Evolutionary conservation across 2,113 vertebrate genomes (phyloP).

Genomic region (Cyanoliseus patagonus): DNA sequence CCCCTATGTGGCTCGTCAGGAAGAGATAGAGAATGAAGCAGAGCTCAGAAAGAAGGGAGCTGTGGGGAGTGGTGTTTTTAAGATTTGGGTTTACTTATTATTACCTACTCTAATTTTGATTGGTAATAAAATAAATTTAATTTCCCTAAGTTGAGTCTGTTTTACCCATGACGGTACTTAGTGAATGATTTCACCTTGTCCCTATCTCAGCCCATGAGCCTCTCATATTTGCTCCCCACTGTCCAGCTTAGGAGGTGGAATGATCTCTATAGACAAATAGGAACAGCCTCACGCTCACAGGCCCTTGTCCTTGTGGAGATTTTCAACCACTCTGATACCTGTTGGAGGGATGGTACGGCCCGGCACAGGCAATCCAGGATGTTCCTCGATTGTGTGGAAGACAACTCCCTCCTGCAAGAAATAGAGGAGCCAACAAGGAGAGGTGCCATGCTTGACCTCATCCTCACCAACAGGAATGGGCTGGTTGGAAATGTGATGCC

Average conservation of each 20-base stretch:
- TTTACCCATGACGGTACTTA: background rate
- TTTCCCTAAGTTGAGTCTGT: background rate
- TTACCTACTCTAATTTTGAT: background rate
- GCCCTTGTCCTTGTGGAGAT: too few species aligned
- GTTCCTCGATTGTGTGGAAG: too few species aligned
- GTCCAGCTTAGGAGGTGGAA: background rate
- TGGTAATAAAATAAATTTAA: background rate
- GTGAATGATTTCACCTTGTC: background rate
- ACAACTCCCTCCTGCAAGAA: too few species aligned
- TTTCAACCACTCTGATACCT: too few species aligned
- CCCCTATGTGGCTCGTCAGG: background rate
- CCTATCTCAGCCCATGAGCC: background rate
- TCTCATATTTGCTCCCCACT: background rate
- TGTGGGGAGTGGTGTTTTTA: background rate
- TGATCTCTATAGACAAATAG: background rate
- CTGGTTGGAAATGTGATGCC: too few species aligned
- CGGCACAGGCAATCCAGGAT: too few species aligned
- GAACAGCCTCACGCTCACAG: too few species aligned
- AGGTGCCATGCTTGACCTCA: too few species aligned
- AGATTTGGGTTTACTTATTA: background rate
- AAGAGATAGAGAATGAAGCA: background rate
- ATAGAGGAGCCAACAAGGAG: too few species aligned
- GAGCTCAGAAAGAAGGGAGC: background rate
- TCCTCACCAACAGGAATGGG: too few species aligned
- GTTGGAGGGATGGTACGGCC: too few species aligned